phyloP scores from a whole-genome alignment of 2,113 vertebrate genomes.

The Nansenia antarctica region DNA sequence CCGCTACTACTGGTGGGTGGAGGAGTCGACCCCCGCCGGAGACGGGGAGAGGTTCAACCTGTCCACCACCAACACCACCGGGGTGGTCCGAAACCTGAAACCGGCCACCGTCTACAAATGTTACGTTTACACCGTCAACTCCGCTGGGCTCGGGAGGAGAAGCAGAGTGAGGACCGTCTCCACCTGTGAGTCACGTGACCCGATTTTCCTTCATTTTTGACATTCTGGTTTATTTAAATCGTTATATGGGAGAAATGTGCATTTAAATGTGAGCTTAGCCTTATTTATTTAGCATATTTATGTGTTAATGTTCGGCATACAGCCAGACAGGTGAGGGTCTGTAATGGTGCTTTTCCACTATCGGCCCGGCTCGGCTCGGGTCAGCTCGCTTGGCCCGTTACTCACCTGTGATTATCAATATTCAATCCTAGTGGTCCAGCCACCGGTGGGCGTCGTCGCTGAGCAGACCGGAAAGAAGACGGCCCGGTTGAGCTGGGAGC shows the following conservation, averaged over 20 bases:
- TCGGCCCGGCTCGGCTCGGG: not conserved
- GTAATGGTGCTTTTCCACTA: too few relatives aligned
- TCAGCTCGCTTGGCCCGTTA: not conserved
- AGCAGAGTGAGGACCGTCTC: slow-evolving; percentile 69
- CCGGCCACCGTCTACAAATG: slow-evolving; percentile 64
- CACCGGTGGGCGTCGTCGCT: slow-evolving; percentile 52
- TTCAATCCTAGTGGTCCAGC: slow-evolving; percentile 23
- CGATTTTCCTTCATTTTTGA: not conserved
- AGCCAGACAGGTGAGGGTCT: too few relatives aligned
- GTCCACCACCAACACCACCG: slow-evolving; percentile 29
- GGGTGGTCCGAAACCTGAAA: slow-evolving; percentile 50
- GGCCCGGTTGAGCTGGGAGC: slow-evolving; percentile 61
- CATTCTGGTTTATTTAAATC: too few relatives aligned
- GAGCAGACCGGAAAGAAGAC: slow-evolving; percentile 8
- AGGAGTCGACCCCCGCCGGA: slow-evolving; percentile 24
- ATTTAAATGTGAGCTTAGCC: not conserved
- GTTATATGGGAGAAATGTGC: not conserved
- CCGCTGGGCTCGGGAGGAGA: slow-evolving; percentile 55
- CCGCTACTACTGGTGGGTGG: slow-evolving; percentile 58
- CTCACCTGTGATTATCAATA: too few relatives aligned
- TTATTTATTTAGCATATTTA: not conserved
- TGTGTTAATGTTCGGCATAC: not conserved
- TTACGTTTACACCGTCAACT: slow-evolving; percentile 66
- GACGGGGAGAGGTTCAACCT: slow-evolving; percentile 27
- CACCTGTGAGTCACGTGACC: slow-evolving; percentile 75